These are phyloP conservation scores for Trichogramma dendrolimi DNA, from an alignment of 2,888 invertebrate species.

Conservation along the genomic window DNA sequence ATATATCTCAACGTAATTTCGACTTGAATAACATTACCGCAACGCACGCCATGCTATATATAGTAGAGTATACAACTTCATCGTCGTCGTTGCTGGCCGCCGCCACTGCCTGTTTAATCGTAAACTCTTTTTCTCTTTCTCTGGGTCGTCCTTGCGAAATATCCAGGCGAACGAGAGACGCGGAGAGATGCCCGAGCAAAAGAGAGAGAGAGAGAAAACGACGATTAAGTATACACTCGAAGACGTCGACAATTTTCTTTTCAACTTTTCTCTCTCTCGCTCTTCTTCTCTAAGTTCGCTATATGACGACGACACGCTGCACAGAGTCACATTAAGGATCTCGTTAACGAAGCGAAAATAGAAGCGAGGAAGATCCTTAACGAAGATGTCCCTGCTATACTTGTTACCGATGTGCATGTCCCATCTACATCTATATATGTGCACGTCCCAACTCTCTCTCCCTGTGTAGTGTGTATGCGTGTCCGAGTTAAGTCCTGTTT, in stretches of 20 bases:
- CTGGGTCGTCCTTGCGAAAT: no score
- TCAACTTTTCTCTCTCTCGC: no score
- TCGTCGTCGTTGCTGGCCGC: no score
- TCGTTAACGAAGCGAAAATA: slow-evolving; percentile 13
- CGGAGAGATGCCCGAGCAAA: no score
- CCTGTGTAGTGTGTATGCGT: no score
- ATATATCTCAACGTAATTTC: no score
- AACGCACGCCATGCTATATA: no score
- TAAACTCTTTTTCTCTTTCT: no score
- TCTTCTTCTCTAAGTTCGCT: neutral
- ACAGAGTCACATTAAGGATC: slow-evolving; percentile 5
- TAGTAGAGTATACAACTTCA: no score
- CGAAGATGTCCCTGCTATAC: slow-evolving; percentile 7
- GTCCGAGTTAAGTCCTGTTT: neutral
- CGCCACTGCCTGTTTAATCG: no score
- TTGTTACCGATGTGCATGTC: slow-evolving; percentile 2
- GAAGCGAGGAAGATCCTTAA: slow-evolving; percentile 4
- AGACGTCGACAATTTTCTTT: neutral
- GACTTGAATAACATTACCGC: no score
- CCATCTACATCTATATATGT: neutral
- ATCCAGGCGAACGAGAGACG: no score
- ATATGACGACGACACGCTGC: neutral
- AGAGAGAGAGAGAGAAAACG: neutral
- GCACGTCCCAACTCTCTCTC: neutral
- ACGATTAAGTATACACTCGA: neutral